phyloP scores from a whole-genome alignment of 1,140 invertebrate genomes.

The Panagrolaimus sp. region DNA sequence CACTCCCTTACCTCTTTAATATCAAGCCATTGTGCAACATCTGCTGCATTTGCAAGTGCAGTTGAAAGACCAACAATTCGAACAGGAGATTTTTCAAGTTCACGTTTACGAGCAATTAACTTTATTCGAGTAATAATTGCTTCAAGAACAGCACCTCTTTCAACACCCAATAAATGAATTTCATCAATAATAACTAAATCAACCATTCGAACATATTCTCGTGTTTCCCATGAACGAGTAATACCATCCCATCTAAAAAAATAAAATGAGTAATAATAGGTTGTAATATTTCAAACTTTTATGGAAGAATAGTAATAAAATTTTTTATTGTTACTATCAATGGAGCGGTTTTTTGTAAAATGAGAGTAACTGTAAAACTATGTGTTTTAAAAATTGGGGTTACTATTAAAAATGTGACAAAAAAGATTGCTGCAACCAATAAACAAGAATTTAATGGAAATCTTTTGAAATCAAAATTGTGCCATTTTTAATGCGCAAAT shows the following conservation, averaged over 20 bases:
- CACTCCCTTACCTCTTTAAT: slow-evolving; percentile 69
- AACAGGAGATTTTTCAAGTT: slow-evolving; percentile 74
- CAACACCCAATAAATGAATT: slow-evolving; percentile 70
- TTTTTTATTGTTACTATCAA: no score
- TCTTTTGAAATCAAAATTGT: no score
- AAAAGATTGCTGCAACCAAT: no score
- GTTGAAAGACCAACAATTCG: slow-evolving; percentile 89
- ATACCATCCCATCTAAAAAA: slow-evolving; percentile 89
- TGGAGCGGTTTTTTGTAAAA: no score
- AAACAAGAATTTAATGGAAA: no score
- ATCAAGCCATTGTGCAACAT: slow-evolving; percentile 89
- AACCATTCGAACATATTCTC: slow-evolving; percentile 94
- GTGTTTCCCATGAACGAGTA: slow-evolving; percentile 93
- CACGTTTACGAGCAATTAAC: slow-evolving; percentile 41
- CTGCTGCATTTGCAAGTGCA: slow-evolving; percentile 86
- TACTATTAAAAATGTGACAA: no score
- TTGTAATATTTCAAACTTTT: no score
- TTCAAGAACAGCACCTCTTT: slow-evolving; percentile 56
- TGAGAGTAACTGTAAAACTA: no score
- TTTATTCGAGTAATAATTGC: slow-evolving; percentile 65
- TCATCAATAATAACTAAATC: slow-evolving; percentile 96
- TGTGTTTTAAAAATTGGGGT: no score
- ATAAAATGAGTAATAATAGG: no score
- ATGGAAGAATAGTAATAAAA: no score
- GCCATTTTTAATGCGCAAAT: no score